A percentile compares a stretch with the other conserved stretches of the same genome.
Evolutionary conservation across 2,113 vertebrate genomes (phyloP).

Genomic region (Myanophis thanlyinensis): DNA sequence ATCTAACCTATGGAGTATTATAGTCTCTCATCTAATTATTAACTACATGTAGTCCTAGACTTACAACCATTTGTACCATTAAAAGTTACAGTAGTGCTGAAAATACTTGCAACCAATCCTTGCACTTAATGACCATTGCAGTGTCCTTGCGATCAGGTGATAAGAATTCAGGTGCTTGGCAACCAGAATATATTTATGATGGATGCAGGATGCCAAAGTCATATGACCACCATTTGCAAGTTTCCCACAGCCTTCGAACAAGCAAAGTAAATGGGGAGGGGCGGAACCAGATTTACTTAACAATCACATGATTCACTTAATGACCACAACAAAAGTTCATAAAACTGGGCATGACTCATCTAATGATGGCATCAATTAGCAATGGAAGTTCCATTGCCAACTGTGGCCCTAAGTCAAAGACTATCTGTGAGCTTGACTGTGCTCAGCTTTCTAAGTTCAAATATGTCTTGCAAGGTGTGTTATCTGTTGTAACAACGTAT

Average conservation of each 20-base stretch:
- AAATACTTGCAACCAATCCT: background rate
- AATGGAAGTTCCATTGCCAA: background rate
- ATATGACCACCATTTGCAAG: background rate
- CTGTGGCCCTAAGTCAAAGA: background rate
- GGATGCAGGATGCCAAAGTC: background rate
- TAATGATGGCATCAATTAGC: background rate
- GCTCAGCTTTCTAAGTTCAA: background rate
- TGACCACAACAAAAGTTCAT: background rate
- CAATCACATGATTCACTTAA: background rate
- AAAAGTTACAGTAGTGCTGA: background rate
- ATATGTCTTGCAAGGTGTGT: background rate
- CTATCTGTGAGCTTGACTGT: background rate
- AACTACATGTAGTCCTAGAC: background rate
- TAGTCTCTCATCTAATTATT: background rate
- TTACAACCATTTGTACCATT: background rate
- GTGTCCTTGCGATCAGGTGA: background rate
- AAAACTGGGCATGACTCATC: background rate
- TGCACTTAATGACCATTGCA: too few relatives aligned
- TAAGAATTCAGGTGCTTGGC: background rate
- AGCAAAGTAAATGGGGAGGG: background rate
- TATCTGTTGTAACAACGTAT: background rate
- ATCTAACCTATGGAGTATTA: background rate
- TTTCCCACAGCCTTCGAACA: background rate
- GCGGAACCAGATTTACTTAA: background rate
- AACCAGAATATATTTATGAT: background rate